Percentiles rank a stretch among this genome's conserved stretches.
Conservation (phyloP, 2,888 invertebrate genomes). For the Melangyna quadrimaculata region DNA sequence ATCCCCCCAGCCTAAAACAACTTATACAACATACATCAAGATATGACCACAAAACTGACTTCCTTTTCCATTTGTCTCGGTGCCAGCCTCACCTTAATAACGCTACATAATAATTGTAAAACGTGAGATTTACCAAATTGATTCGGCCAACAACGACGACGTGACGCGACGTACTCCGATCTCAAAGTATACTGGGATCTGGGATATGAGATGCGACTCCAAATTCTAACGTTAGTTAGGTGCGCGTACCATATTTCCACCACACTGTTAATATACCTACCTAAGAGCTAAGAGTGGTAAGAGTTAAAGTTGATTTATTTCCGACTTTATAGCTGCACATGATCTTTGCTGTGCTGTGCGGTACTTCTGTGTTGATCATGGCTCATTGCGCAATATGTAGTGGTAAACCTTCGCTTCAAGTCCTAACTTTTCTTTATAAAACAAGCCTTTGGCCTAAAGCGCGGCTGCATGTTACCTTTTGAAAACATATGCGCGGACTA, state of each 20-base stretch:
- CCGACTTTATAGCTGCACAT: conserved; percentile 42
- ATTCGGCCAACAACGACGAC: conserved; percentile 38
- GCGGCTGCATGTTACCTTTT: conserved; percentile 40
- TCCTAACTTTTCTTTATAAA: conserved; percentile 4
- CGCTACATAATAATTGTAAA: conserved; percentile 58
- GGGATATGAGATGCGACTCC: conserved; percentile 59
- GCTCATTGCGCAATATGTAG: conserved; percentile 63
- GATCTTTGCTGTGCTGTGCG: neutral
- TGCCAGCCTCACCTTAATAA: conserved; percentile 59
- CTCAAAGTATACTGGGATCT: neutral
- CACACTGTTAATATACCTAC: neutral
- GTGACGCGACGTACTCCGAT: neutral
- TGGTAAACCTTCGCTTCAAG: conserved; percentile 9
- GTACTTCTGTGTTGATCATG: conserved; percentile 60
- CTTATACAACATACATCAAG: neutral
- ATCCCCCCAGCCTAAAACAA: neutral
- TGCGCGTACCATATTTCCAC: conserved; percentile 46
- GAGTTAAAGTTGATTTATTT: conserved; percentile 63
- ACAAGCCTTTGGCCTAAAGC: conserved; percentile 43
- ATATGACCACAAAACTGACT: conserved; percentile 4
- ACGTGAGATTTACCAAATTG: conserved; percentile 69
- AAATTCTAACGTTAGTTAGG: conserved; percentile 54
- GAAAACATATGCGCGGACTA: conserved; percentile 59
- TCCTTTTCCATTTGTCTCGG: conserved; percentile 58
- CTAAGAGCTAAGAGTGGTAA: neutral